phyloP scores from a whole-genome alignment of 2,888 invertebrate species.

The Camptogramma bilineatum region DNA sequence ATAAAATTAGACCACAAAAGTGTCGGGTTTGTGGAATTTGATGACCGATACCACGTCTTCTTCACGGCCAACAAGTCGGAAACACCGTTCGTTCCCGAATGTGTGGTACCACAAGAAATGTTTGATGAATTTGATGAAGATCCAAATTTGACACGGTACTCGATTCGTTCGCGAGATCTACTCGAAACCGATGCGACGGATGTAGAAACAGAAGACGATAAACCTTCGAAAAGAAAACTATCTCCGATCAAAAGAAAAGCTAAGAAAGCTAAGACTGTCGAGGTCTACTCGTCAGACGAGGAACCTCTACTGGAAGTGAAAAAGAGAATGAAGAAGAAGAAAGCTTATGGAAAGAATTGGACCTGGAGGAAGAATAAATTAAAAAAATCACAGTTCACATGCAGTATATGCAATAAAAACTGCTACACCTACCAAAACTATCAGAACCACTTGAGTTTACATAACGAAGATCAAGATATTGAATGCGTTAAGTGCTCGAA shows the following conservation, averaged over 20 bases:
- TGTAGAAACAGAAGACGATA: conserved; percentile 18
- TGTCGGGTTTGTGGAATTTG: conserved; percentile 71
- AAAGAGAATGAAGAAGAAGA: conserved; percentile 35
- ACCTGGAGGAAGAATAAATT: conserved; percentile 16
- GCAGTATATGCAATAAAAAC: conserved; percentile 66
- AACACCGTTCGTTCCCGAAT: conserved; percentile 56
- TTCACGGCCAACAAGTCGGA: conserved; percentile 68
- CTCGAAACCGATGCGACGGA: conserved; percentile 14
- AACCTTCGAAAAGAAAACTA: conserved; percentile 44
- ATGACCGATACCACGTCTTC: conserved; percentile 70
- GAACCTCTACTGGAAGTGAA: conserved; percentile 54
- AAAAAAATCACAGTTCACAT: conserved; percentile 53
- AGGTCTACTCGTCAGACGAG: conserved; percentile 59
- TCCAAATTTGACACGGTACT: background rate
- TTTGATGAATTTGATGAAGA: conserved; percentile 17
- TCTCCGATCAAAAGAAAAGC: conserved; percentile 19
- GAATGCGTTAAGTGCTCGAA: conserved; percentile 69
- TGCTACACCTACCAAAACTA: conserved; percentile 76
- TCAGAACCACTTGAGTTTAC: conserved; percentile 68
- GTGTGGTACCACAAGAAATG: conserved; percentile 40
- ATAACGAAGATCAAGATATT: conserved; percentile 57
- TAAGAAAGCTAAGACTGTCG: background rate
- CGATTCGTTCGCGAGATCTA: background rate
- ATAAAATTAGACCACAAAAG: conserved; percentile 72
- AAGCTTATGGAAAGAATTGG: background rate